Percentiles rank a stretch among this genome's conserved stretches.
phyloP scores from a whole-genome alignment of 1,140 invertebrate genomes.

The Drosophila lacertosa region DNA sequence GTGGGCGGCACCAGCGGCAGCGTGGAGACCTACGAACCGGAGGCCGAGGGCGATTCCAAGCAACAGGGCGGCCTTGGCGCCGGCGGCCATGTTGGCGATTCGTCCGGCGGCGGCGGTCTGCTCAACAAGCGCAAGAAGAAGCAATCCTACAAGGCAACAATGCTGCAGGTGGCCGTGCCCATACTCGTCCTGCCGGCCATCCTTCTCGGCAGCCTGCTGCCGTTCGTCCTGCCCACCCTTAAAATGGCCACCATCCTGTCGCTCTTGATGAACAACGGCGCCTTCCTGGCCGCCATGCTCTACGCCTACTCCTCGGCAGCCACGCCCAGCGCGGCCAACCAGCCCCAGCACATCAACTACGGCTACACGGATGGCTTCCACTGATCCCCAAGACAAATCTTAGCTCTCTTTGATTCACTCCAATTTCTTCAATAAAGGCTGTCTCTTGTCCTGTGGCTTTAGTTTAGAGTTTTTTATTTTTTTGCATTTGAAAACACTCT shows the following conservation, averaged over 20 bases:
- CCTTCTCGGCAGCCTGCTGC: conserved; percentile 72
- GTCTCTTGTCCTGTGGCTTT: conserved; percentile 31
- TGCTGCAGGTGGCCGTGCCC: conserved; percentile 79
- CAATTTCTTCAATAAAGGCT: conserved; percentile 53
- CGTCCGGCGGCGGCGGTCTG: conserved; percentile 33
- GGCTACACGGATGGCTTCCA: conserved; percentile 52
- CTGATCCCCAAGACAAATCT: conserved; percentile 7
- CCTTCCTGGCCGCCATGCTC: conserved; percentile 76
- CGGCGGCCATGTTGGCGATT: conserved; percentile 22
- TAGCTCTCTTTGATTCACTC: neutral
- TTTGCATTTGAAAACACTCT: neutral
- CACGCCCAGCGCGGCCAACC: conserved; percentile 56
- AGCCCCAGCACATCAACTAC: conserved; percentile 71
- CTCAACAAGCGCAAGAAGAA: conserved; percentile 64
- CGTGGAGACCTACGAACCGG: conserved; percentile 63
- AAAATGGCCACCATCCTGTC: conserved; percentile 83
- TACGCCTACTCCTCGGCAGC: conserved; percentile 59
- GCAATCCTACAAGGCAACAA: conserved; percentile 62
- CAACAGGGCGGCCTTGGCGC: conserved; percentile 47
- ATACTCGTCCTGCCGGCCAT: conserved; percentile 78
- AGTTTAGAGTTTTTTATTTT: neutral
- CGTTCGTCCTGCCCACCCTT: conserved; percentile 75
- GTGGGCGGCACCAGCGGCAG: conserved; percentile 47
- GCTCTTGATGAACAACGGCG: conserved; percentile 80
- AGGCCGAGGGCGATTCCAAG: conserved; percentile 67